Conservation (phyloP, 2,113 vertebrate genomes). For the Centropus bengalensis region DNA sequence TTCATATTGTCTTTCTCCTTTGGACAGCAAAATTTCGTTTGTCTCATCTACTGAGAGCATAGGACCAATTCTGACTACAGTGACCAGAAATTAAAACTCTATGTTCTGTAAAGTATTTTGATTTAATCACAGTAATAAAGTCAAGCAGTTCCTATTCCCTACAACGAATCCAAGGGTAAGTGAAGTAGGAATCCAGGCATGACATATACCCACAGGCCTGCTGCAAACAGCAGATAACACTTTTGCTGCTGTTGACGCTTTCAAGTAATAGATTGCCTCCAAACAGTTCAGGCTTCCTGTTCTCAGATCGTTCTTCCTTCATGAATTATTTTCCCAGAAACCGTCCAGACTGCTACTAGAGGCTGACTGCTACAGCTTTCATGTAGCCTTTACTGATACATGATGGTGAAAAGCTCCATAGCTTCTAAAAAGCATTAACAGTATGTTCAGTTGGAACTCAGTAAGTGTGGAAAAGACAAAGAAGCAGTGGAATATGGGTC, state of each 20-base stretch:
- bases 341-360: background rate
- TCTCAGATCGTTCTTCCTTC: background rate
- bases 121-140: background rate
- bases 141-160: background rate
- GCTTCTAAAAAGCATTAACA: background rate
- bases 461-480: background rate
- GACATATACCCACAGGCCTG: background rate
- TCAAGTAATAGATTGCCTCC: background rate
- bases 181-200: background rate
- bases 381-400: background rate
- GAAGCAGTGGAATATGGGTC: background rate
- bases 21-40: background rate
- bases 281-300: background rate
- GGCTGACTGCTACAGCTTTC: background rate
- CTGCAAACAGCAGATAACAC: constrained; percentile 18
- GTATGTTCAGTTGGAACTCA: background rate
- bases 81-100: background rate
- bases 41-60: background rate
- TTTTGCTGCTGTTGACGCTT: constrained; percentile 5
- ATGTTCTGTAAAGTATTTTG: background rate
- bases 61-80: background rate
- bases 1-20: background rate
- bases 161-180: background rate
- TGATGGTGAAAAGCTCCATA: background rate
- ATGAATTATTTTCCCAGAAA: background rate